Evolutionary conservation across 2,888 invertebrate species (phyloP).

Genomic region (Allygus modestus): DNA sequence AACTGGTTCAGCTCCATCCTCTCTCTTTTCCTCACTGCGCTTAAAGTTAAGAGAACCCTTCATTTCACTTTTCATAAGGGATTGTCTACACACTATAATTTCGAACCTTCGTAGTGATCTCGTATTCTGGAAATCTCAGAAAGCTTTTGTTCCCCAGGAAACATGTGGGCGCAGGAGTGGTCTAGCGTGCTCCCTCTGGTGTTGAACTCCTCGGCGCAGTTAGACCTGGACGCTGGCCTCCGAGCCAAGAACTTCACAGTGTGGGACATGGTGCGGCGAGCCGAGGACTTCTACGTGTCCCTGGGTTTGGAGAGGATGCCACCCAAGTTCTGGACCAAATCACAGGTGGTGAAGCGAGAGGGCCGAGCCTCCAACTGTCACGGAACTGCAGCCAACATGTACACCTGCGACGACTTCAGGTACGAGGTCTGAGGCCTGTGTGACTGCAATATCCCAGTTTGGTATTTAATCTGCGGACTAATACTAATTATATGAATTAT

Average conservation of each 20-base stretch:
- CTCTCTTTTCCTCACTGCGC: too few relatives aligned
- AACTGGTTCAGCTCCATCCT: too few relatives aligned
- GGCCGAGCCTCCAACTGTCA: conserved; percentile 72
- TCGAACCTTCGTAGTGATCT: too few relatives aligned
- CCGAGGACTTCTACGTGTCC: conserved; percentile 75
- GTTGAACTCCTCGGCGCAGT: conserved; percentile 40
- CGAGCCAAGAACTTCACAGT: conserved; percentile 73
- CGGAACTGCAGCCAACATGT: conserved; percentile 76
- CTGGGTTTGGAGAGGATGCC: conserved; percentile 74
- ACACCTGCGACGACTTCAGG: conserved; percentile 75
- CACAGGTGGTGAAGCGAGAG: conserved; percentile 64
- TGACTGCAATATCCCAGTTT: conserved; percentile 25
- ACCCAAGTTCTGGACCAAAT: conserved; percentile 72
- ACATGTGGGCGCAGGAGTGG: conserved; percentile 75
- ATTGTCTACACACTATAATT: too few relatives aligned
- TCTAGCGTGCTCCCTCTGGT: conserved; percentile 72
- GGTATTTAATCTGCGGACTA: too few relatives aligned
- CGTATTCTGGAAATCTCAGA: too few relatives aligned
- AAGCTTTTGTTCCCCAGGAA: conserved; percentile 71
- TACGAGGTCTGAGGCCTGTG: conserved; percentile 69
- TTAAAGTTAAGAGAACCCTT: too few relatives aligned
- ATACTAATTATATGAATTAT: too few relatives aligned
- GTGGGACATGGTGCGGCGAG: conserved; percentile 77
- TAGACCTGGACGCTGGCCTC: conserved; percentile 77
- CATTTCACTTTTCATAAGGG: too few relatives aligned